A percentile compares a stretch with the other conserved stretches of the same genome.
Evolutionary conservation across 2,113 vertebrate species (phyloP).

Genomic region (Ancistrus triradiatus): DNA sequence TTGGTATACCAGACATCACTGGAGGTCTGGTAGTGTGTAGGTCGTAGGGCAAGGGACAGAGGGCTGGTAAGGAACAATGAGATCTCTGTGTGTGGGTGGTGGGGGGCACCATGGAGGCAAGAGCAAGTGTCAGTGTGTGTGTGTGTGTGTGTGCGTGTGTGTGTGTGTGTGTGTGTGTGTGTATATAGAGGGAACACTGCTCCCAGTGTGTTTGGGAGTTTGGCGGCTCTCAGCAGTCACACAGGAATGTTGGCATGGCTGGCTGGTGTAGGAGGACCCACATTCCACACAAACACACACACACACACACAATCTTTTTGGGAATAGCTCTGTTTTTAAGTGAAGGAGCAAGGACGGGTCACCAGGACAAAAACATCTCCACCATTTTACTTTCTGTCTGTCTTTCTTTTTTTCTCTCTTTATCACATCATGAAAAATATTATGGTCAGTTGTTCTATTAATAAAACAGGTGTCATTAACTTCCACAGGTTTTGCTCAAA

Average conservation of each 20-base stretch:
- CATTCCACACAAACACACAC: slow-evolving; percentile 66
- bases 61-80: slow-evolving; percentile 24
- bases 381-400: too few relatives aligned
- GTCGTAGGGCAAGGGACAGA: slow-evolving; percentile 33
- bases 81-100: slow-evolving; percentile 30
- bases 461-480: too few relatives aligned
- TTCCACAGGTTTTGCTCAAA: too few relatives aligned
- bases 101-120: not conserved
- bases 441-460: too few relatives aligned
- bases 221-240: slow-evolving; percentile 58
- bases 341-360: slow-evolving; percentile 11
- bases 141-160: not conserved
- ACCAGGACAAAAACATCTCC: too few relatives aligned
- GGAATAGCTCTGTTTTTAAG: slow-evolving; percentile 11
- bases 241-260: slow-evolving; percentile 63
- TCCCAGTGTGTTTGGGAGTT: slow-evolving; percentile 50
- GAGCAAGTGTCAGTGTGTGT: slow-evolving; percentile 6
- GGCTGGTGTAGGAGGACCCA: slow-evolving; percentile 60
- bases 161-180: slow-evolving; percentile 54
- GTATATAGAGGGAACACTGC: slow-evolving; percentile 52
- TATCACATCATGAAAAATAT: too few relatives aligned
- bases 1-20: slow-evolving; percentile 35
- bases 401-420: too few relatives aligned
- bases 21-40: slow-evolving; percentile 27
- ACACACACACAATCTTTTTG: slow-evolving; percentile 15